These are phyloP conservation scores for Meandrusa payeni DNA, from an alignment of 2,888 invertebrate genomes.

Conservation along the genomic window DNA sequence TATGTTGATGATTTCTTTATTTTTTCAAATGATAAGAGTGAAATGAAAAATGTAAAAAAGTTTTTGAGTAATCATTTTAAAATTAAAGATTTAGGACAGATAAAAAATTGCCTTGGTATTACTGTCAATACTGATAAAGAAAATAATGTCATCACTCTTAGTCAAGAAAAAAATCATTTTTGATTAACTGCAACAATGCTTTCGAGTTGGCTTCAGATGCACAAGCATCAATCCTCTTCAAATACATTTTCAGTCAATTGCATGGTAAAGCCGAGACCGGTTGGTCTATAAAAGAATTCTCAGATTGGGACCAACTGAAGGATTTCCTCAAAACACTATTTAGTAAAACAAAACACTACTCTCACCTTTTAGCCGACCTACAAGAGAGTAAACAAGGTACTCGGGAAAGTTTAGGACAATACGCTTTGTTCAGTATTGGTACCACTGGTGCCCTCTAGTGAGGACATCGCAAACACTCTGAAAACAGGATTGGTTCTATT, in stretches of 20 bases:
- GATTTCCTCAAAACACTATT: no score
- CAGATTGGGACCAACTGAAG: no score
- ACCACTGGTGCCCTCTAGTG: no score
- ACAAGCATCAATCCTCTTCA: no score
- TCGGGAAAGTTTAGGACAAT: neutral
- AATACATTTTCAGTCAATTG: no score
- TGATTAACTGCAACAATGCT: no score
- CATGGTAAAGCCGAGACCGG: no score
- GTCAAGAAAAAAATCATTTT: conserved; percentile 2
- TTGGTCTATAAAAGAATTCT: no score
- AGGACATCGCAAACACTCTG: no score
- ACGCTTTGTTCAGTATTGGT: no score
- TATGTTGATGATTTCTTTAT: conserved; percentile 3
- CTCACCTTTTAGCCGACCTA: neutral
- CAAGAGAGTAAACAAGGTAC: neutral
- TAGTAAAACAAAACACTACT: neutral
- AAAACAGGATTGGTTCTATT: no score
- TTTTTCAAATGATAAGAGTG: neutral
- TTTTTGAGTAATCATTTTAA: neutral
- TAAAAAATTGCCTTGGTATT: neutral
- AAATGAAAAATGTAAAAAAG: neutral
- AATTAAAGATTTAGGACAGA: neutral
- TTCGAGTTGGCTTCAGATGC: no score
- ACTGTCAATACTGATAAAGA: neutral
- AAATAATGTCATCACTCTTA: neutral